Conservation (phyloP, 2,888 invertebrate species). For the Drosophila differens region DNA sequence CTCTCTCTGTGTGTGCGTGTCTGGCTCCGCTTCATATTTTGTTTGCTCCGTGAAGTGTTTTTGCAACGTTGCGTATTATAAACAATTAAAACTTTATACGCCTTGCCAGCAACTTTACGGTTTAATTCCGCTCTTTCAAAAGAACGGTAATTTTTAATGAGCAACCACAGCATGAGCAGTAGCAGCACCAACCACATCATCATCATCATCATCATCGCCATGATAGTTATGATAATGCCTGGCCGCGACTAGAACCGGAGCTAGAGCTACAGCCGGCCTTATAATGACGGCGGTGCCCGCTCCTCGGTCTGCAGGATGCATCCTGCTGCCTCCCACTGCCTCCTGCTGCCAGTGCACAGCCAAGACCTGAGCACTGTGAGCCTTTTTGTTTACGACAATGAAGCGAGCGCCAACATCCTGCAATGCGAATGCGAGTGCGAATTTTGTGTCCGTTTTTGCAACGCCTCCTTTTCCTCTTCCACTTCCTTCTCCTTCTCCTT, state of each 20-base stretch:
- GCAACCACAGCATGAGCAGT: conserved; percentile 42
- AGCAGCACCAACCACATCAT: conserved; percentile 5
- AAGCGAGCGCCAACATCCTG: conserved; percentile 60
- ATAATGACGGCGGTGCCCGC: conserved; percentile 44
- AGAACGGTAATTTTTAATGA: conserved; percentile 83
- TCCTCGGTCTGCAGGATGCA: conserved; percentile 49
- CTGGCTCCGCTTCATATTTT: neutral
- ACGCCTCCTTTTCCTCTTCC: conserved; percentile 6
- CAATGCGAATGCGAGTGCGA: conserved; percentile 9
- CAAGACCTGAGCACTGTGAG: neutral
- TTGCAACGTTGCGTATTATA: conserved; percentile 76
- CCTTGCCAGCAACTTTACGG: conserved; percentile 62
- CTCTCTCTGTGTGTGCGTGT: neutral
- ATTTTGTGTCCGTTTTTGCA: conserved; percentile 19
- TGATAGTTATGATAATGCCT: conserved; percentile 16
- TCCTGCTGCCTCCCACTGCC: conserved; percentile 51
- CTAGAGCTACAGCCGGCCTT: conserved; percentile 30
- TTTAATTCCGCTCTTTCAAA: conserved; percentile 78
- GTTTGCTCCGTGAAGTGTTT: conserved; percentile 20
- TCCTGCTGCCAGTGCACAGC: neutral
- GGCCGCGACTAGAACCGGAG: conserved; percentile 27
- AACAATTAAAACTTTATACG: conserved; percentile 77
- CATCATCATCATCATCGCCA: conserved; percentile 4
- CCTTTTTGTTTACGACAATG: conserved; percentile 77
- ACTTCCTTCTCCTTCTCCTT: neutral